Evolutionary conservation across 2,888 invertebrate species (phyloP), one percentile per base, ranked within the genome.

Genomic region (Carabus problematicus): DNA sequence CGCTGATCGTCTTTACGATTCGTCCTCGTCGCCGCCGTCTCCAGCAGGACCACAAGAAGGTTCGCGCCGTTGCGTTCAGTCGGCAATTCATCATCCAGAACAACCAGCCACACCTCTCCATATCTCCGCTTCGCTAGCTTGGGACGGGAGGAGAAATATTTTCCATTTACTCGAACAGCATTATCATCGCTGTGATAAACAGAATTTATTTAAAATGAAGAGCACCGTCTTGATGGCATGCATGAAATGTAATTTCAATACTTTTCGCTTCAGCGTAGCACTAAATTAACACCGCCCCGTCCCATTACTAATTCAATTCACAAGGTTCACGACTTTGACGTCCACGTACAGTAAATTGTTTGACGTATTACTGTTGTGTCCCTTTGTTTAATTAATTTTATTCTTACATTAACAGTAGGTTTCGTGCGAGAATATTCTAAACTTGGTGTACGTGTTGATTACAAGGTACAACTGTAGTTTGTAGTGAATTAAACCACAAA

Each of bases 141-240:
- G 45, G 12, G 14, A 18, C 42, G 16, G 9, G 16, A 8, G 58
- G 40, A 12, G 41, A 9, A 41, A 8, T 12, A 58, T 39, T 2
- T 42, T 41, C 39, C 59, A 49, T 66, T 56, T 59, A 45, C 59
- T 49, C 60, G 54, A 67, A 67, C 67, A 67, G 60, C 67, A 67
- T 67, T 67, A 67, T 67, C 67, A 60, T 60, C 67, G 67, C 60
- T 43, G 60, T 67, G 67, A 67, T 67, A 67, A 67, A 67, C 67
- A 60, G 67, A 67, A 67, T 67, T 67, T 67, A 67, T 67, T 67
- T 67, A 60, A 67, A 67, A 60, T 55, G 67, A 67, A 60, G 60
- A 56, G 52, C 16, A 52, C 12, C 52, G 52, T 59, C 67, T 59
- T 67, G 60, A 67, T 47, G 67, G 67, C 52, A 67, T 58, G 60